Evolutionary conservation across 2,113 vertebrate species (phyloP).

Genomic region (Leucoraja erinaceus): DNA sequence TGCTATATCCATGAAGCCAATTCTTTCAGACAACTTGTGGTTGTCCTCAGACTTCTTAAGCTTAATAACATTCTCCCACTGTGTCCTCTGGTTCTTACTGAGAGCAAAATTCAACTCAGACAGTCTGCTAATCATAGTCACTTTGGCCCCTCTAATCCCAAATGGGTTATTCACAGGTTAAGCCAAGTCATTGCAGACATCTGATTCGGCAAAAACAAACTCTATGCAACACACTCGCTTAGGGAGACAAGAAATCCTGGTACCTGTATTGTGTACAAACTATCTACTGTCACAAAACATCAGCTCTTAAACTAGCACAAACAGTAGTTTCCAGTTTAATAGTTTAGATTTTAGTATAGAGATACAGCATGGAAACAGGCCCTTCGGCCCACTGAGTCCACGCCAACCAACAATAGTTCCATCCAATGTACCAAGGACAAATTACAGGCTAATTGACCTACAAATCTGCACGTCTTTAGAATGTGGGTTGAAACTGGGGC

Average conservation of each 20-base stretch:
- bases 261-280: neutral
- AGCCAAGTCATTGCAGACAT: slow-evolving; percentile 44
- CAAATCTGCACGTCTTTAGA: too few species aligned
- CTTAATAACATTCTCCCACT: slow-evolving; percentile 39
- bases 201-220: slow-evolving; percentile 40
- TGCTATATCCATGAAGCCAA: slow-evolving; percentile 45
- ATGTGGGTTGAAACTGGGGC: too few species aligned
- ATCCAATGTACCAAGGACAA: too few species aligned
- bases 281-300: neutral
- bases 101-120: neutral
- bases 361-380: too few species aligned
- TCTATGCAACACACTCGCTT: slow-evolving; percentile 48
- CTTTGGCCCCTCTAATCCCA: slow-evolving; percentile 1
- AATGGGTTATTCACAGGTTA: slow-evolving; percentile 20
- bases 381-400: too few species aligned
- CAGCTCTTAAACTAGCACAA: too few species aligned
- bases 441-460: too few species aligned
- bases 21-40: neutral
- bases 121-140: slow-evolving; percentile 13
- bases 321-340: neutral
- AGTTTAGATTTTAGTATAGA: too few species aligned
- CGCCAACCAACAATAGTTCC: too few species aligned
- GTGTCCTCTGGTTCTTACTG: slow-evolving; percentile 42
- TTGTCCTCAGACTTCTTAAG: slow-evolving; percentile 37
- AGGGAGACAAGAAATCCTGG: slow-evolving; percentile 27